Conservation (phyloP, 1,140 invertebrate species). For the Vanessa tameamea region DNA sequence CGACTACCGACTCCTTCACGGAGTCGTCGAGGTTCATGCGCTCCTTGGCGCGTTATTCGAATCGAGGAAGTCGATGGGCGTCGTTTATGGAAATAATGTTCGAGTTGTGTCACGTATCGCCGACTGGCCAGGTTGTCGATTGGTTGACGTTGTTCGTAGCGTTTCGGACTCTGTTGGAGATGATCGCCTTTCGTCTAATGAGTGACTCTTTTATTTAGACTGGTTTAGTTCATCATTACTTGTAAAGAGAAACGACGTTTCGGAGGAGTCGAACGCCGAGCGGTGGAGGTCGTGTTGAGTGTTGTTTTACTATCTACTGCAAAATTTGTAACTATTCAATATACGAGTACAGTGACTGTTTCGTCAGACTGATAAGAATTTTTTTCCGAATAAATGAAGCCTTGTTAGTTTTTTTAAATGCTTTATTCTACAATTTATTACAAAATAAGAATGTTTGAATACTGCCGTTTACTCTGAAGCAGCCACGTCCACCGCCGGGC, state of each 20-base stretch:
- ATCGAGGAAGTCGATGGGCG: background rate
- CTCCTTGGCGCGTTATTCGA: background rate
- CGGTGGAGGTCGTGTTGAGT: background rate
- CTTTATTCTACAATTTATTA: slow-evolving; percentile 36
- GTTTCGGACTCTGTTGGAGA: background rate
- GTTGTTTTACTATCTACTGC: background rate
- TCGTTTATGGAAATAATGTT: background rate
- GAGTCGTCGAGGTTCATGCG: slow-evolving; percentile 1
- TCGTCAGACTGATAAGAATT: slow-evolving; percentile 6
- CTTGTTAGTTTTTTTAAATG: slow-evolving; percentile 22
- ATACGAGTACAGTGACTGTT: background rate
- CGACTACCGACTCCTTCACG: slow-evolving; percentile 3
- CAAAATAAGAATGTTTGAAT: slow-evolving; percentile 27
- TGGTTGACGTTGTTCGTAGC: background rate
- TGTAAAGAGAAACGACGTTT: background rate
- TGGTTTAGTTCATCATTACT: background rate
- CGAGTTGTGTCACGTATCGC: background rate
- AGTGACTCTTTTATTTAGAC: background rate
- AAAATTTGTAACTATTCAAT: background rate
- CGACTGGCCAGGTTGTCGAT: background rate
- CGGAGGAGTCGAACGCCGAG: slow-evolving; percentile 1
- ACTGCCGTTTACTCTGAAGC: slow-evolving; percentile 14
- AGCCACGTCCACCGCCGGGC: slow-evolving; percentile 6
- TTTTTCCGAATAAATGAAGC: slow-evolving; percentile 7
- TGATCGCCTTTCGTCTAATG: background rate